Conservation (phyloP, 1,140 invertebrate genomes). For the Lepidurus arcticus region DNA sequence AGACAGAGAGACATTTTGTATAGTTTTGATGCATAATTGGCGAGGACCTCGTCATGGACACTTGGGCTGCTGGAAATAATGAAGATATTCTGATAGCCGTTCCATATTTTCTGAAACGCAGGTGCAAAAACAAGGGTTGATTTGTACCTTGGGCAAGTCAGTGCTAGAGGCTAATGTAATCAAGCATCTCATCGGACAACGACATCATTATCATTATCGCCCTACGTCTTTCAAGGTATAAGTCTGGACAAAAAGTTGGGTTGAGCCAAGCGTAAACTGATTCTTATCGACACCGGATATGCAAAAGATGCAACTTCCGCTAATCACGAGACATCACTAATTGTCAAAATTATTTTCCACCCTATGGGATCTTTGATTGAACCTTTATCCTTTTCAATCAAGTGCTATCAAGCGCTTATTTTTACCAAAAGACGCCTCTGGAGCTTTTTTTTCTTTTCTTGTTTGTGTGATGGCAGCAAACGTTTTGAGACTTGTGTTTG, state of each 20-base stretch:
- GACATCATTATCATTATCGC: constrained; percentile 19
- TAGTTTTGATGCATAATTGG: constrained; percentile 8
- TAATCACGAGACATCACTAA: constrained; percentile 16
- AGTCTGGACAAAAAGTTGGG: background rate
- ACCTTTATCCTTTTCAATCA: background rate
- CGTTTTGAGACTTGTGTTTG: background rate
- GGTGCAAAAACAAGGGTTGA: constrained; percentile 10
- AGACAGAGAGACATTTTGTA: background rate
- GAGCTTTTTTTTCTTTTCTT: background rate
- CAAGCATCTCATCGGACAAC: constrained; percentile 14
- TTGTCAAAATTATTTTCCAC: constrained; percentile 4
- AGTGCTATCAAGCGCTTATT: background rate
- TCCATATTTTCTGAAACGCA: background rate
- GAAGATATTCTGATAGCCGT: background rate
- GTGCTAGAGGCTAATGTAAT: constrained; percentile 1
- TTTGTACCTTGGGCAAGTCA: background rate
- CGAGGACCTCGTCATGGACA: background rate
- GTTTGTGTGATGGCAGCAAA: background rate
- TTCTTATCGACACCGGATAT: constrained; percentile 18
- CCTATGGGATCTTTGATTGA: background rate
- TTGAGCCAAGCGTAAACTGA: constrained; percentile 5
- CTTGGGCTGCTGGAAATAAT: constrained; percentile 14
- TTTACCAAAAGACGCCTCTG: background rate
- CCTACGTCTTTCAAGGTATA: constrained; percentile 2
- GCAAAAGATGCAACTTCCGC: constrained; percentile 15